phyloP scores from a whole-genome alignment of 2,797 vertebrate genomes.

The Loriculus beryllinus region DNA sequence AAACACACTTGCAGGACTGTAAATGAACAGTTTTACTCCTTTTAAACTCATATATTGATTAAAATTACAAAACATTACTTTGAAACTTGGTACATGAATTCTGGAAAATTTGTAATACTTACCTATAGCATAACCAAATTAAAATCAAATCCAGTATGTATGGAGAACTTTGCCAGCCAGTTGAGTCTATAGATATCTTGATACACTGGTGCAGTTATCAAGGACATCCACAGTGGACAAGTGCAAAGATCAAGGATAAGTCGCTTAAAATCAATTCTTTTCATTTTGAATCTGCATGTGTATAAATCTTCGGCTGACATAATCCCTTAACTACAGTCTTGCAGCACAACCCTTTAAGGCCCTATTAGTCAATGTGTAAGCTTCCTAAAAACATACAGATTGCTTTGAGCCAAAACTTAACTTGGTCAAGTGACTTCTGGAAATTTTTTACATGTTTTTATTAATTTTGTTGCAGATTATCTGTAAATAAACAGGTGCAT shows the following conservation, averaged over 20 bases:
- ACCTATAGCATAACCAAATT: background rate
- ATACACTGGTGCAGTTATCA: background rate
- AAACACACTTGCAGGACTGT: background rate
- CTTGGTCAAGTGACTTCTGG: rapidly evolving
- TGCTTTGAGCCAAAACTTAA: background rate
- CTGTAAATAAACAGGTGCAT: background rate
- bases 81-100: slow-evolving; percentile 11
- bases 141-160: background rate
- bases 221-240: background rate
- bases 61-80: slow-evolving; percentile 21
- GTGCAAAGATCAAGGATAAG: background rate
- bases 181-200: background rate
- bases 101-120: background rate
- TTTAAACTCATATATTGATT: slow-evolving; percentile 19
- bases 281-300: background rate
- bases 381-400: background rate
- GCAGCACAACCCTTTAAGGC: background rate
- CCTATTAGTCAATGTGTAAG: background rate
- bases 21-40: background rate
- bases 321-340: background rate
- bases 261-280: background rate
- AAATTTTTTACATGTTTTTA: background rate
- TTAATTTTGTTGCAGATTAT: background rate
- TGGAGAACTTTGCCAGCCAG: background rate
- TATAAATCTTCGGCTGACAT: background rate